Conservation (phyloP, 2,888 invertebrate genomes). For the Eumerus sabulonum region DNA sequence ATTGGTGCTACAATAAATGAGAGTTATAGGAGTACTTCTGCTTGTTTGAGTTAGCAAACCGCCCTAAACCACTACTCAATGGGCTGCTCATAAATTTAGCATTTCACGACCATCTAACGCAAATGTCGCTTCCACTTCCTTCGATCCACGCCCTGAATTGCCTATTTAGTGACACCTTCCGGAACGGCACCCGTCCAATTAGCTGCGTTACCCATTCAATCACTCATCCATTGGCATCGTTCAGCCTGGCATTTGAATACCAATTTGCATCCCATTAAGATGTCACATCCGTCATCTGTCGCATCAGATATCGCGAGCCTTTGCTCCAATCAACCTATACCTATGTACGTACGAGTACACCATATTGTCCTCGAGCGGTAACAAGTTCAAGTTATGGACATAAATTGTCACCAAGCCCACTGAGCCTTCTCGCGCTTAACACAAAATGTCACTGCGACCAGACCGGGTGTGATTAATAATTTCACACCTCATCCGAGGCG, state of each 20-base stretch:
- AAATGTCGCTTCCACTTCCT: too few species aligned
- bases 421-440: slow-evolving; percentile 43
- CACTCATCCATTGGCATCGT: slow-evolving; percentile 49
- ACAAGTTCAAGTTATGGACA: slow-evolving; percentile 1
- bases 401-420: slow-evolving; percentile 11
- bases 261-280: slow-evolving; percentile 66
- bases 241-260: slow-evolving; percentile 56
- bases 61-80: too few species aligned
- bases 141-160: neutral
- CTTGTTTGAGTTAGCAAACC: too few species aligned
- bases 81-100: too few species aligned
- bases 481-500: slow-evolving; percentile 60
- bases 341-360: too few species aligned
- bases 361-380: too few species aligned
- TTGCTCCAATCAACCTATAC: slow-evolving; percentile 5
- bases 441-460: slow-evolving; percentile 62
- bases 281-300: slow-evolving; percentile 66
- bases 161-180: neutral
- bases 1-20: too few species aligned
- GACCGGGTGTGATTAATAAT: slow-evolving; percentile 61
- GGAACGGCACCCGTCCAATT: slow-evolving; percentile 18
- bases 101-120: too few species aligned
- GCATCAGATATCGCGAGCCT: slow-evolving; percentile 39
- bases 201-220: slow-evolving; percentile 46
- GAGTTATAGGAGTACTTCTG: too few species aligned